These are phyloP conservation scores for Netelia melanura DNA, from an alignment of 2,888 invertebrate species.

Conservation along the genomic window DNA sequence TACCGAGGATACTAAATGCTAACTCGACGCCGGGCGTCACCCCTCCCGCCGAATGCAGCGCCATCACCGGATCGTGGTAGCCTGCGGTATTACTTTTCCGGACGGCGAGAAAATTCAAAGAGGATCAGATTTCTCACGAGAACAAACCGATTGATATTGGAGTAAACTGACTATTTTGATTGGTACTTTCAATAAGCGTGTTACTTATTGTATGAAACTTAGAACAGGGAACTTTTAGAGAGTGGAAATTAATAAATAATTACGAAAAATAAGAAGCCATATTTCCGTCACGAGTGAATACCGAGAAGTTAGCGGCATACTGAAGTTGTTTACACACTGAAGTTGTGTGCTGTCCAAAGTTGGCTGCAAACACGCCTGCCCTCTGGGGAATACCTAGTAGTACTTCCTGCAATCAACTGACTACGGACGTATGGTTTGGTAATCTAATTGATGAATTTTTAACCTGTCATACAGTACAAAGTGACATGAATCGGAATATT, in stretches of 20 bases:
- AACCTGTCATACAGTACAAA: too few species aligned
- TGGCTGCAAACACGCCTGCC: background rate
- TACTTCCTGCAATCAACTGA: background rate
- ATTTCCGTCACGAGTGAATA: background rate
- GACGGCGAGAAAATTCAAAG: slow-evolving; percentile 47
- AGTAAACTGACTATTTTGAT: background rate
- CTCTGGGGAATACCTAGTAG: background rate
- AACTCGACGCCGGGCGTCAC: slow-evolving; percentile 67
- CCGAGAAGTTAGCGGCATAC: too few species aligned
- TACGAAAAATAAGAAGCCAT: background rate
- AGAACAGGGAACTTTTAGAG: background rate
- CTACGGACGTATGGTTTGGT: background rate
- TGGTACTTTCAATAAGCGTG: background rate
- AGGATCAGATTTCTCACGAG: background rate
- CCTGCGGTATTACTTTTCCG: background rate
- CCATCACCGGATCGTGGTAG: slow-evolving; percentile 9
- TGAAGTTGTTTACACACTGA: too few species aligned
- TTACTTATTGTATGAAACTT: background rate
- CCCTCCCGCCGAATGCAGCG: slow-evolving; percentile 56
- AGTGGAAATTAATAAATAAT: background rate
- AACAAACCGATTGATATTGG: background rate
- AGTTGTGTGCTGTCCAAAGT: too few species aligned
- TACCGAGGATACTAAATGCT: slow-evolving; percentile 57
- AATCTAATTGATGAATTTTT: too few species aligned
- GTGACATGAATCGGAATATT: too few species aligned